Conservation (phyloP, 2,113 vertebrate species). For the Ovis aries region DNA sequence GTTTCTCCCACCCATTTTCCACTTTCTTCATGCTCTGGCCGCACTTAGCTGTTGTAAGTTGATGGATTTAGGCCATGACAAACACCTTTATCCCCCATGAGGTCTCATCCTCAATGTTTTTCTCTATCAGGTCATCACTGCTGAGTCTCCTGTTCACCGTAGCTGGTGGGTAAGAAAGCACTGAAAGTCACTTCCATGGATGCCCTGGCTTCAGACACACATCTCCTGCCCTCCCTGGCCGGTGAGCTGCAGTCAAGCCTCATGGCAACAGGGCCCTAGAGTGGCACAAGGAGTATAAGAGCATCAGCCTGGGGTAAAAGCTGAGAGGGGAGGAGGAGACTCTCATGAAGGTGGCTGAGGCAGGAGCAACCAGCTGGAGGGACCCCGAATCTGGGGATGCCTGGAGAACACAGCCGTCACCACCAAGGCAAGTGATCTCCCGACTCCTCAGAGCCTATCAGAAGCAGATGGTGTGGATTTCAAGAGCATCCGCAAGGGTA, state of each 20-base stretch:
- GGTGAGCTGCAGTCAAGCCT: no score
- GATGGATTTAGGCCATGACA: not conserved
- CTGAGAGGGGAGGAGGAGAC: not conserved
- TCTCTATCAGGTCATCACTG: not conserved
- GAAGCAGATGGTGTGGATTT: not conserved
- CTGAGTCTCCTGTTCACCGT: not conserved
- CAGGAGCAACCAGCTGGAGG: slow-evolving; percentile 4
- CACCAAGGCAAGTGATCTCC: not conserved
- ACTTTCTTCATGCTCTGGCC: not conserved
- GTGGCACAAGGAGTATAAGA: no score
- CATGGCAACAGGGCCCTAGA: accelerated
- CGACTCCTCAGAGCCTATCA: not conserved
- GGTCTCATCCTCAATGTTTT: not conserved
- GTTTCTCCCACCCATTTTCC: not conserved
- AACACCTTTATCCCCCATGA: not conserved
- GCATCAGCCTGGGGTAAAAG: not conserved
- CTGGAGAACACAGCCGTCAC: not conserved
- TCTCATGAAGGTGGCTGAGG: slow-evolving; percentile 25
- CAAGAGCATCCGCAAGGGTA: not conserved
- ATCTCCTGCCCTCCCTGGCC: not conserved
- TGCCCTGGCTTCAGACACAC: not conserved
- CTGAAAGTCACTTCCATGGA: not conserved
- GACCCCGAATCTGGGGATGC: not conserved
- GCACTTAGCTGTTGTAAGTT: not conserved
- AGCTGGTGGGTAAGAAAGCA: not conserved